Conservation (phyloP, 2,113 vertebrate species). For the Pontoporia blainvillei region DNA sequence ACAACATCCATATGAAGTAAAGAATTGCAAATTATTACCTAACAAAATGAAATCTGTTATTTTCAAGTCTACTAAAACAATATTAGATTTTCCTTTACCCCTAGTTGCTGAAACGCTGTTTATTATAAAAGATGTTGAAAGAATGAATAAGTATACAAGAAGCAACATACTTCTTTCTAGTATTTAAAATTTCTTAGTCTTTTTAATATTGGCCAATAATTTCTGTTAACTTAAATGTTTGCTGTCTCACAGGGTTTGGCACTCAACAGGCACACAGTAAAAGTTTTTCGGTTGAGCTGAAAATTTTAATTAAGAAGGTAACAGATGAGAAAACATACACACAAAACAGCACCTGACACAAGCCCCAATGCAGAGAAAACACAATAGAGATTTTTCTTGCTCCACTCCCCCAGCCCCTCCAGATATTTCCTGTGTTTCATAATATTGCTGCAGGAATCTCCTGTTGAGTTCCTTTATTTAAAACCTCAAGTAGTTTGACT, state of each 20-base stretch:
- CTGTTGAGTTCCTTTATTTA: background rate
- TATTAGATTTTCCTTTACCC: background rate
- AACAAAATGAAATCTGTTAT: background rate
- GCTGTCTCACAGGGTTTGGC: background rate
- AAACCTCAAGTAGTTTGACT: background rate
- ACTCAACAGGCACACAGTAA: background rate
- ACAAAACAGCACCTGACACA: background rate
- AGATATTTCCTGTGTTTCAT: background rate
- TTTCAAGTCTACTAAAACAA: background rate
- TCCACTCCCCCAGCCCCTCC: background rate
- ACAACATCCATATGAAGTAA: background rate
- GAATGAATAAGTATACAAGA: background rate
- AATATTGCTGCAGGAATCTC: background rate
- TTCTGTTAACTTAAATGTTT: background rate
- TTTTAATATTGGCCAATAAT: background rate
- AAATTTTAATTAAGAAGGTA: background rate
- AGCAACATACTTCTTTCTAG: background rate
- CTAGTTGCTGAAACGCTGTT: background rate
- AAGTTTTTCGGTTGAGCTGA: background rate
- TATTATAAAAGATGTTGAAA: background rate
- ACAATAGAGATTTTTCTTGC: background rate
- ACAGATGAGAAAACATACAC: background rate
- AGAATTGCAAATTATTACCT: background rate
- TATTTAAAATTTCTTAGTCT: background rate
- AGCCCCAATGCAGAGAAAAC: background rate